These are phyloP conservation scores for Tenthredo mesomela DNA, from an alignment of 2,888 invertebrate genomes.

Conservation along the genomic window DNA sequence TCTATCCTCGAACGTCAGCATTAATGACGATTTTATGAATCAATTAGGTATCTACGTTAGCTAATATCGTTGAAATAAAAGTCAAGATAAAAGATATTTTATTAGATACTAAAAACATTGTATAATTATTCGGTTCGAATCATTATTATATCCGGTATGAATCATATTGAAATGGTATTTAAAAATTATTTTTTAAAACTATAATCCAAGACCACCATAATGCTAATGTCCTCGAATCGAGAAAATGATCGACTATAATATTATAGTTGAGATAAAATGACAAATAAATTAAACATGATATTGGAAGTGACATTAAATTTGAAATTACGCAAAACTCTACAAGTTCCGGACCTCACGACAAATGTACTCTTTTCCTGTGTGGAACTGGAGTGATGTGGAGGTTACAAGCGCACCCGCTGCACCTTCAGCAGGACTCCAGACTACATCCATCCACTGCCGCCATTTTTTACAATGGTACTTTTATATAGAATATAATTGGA, in stretches of 20 bases:
- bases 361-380: conserved; percentile 56
- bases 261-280: conserved; percentile 5
- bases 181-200: neutral
- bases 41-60: neutral
- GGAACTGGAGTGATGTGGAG: conserved; percentile 72
- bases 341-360: conserved; percentile 48
- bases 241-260: neutral
- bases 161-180: conserved; percentile 7
- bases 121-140: neutral
- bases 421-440: conserved; percentile 77
- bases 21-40: neutral
- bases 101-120: neutral
- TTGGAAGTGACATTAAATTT: conserved; percentile 1
- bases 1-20: neutral
- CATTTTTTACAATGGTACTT: conserved; percentile 81
- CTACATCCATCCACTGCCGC: conserved; percentile 78
- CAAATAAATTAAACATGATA: conserved; percentile 13
- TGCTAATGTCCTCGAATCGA: neutral
- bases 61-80: neutral
- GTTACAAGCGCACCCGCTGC: conserved; percentile 77
- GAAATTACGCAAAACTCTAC: conserved; percentile 26
- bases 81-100: neutral
- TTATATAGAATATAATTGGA: neutral
- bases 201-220: neutral
- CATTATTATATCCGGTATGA: neutral